These are phyloP conservation scores for Cercopithecus diana DNA, from an alignment of 2,797 vertebrate genomes.

Conservation along the genomic window DNA sequence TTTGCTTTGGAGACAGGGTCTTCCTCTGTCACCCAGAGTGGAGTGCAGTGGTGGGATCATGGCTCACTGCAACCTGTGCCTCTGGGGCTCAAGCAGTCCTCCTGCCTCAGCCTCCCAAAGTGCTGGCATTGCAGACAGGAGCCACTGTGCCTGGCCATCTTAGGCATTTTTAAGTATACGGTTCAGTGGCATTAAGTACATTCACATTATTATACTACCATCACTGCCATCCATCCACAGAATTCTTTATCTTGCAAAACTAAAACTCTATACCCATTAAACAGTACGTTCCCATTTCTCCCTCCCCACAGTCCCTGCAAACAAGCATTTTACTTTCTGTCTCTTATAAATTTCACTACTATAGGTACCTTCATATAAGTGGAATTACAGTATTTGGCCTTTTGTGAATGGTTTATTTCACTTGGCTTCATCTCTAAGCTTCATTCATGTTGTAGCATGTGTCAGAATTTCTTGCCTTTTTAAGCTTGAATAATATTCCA, in stretches of 20 bases:
- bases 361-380: not conserved
- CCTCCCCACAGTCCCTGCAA: too few species aligned
- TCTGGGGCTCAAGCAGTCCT: too few species aligned
- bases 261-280: not conserved
- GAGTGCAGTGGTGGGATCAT: too few species aligned
- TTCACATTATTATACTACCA: not conserved
- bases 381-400: not conserved
- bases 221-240: not conserved
- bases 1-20: too few species aligned
- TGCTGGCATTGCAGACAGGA: too few species aligned
- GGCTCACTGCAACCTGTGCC: too few species aligned
- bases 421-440: not conserved
- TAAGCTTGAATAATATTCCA: not conserved
- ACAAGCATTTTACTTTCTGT: not conserved
- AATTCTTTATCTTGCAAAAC: not conserved
- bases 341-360: not conserved
- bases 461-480: not conserved
- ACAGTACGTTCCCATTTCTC: not conserved
- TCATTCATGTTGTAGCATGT: not conserved
- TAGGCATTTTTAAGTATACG: too few species aligned
- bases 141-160: too few species aligned
- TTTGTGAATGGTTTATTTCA: not conserved
- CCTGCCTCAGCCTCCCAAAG: too few species aligned
- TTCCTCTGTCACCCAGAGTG: too few species aligned
- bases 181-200: too few species aligned